Evolutionary conservation across 2,888 invertebrate genomes (phyloP), one percentile per base, ranked within the genome.

Genomic region (Stenichneumon culpator): DNA sequence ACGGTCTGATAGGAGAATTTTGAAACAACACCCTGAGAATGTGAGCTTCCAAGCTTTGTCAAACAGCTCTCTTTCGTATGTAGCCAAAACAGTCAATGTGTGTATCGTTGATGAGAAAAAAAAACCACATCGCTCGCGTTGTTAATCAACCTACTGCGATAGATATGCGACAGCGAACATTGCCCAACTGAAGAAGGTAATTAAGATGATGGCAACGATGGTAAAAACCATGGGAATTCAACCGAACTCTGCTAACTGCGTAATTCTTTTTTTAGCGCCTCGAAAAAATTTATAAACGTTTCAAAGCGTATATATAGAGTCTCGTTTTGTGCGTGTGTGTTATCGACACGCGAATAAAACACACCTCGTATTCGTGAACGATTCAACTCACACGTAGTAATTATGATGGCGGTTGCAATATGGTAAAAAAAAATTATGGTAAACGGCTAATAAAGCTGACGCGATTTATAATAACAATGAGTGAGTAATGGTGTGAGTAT

Each of bases 401-500:
- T 75, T 50, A 82, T 36, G 70, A 88, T 83, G 87, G 88, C 90
- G 89, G 88, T 89, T 89, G 90, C 88, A 89, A 67, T 80, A 85
- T 57, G 57, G 25, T 57, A 57, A 52, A 52, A 52, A 84, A 89
- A 89, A 90, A 87, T 50, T 50, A 90, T 89, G 89, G 88, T 90
- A 90, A 91, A 89, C 90, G 91, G 74, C 78, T 90, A 89, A 91
- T 87, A 86, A 93, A 92, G 91, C 90, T 90, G 89, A 91, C 87
- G 88, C 87, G 82, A 81, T 72, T 82, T 82, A 79, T 82, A 75
- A 80, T 79, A 88, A 87, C 70, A 78, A 92, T 91, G 91, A 90
- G 91, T 92, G 91, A 91, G 89, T 90, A 90, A 75, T 90, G 91
- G 84, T 89, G 92, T 92, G 91, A 92, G 90, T 91, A 90, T 57